Conservation (phyloP, 2,797 vertebrate genomes). For the Spondyliosoma cantharus region DNA sequence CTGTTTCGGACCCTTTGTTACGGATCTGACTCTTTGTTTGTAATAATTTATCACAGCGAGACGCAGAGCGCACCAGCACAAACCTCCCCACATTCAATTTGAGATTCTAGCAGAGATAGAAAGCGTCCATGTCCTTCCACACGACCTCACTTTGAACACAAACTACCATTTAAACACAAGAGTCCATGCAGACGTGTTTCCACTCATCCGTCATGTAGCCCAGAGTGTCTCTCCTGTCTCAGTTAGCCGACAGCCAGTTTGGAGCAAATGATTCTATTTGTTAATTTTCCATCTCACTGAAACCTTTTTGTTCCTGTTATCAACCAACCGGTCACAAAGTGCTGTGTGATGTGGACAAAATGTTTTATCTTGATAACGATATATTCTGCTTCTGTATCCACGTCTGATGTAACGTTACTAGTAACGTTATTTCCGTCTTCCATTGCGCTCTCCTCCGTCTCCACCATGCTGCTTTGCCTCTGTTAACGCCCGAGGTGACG, state of each 20-base stretch:
- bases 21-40: conserved; percentile 59
- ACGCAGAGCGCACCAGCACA: conserved; percentile 11
- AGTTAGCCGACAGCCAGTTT: conserved; percentile 13
- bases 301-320: neutral
- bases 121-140: conserved; percentile 5
- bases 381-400: too few relatives aligned
- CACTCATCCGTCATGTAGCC: conserved; percentile 18
- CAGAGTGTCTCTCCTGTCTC: conserved; percentile 26
- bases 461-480: too few relatives aligned
- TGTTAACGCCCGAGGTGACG: too few relatives aligned
- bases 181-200: conserved; percentile 26
- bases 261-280: conserved; percentile 19
- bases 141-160: neutral
- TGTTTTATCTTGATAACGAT: too few relatives aligned
- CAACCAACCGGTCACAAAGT: conserved; percentile 16
- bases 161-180: neutral
- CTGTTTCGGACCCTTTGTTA: conserved; percentile 44
- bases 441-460: too few relatives aligned
- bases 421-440: too few relatives aligned
- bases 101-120: conserved; percentile 18
- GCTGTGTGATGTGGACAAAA: too few relatives aligned
- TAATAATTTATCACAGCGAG: conserved; percentile 61
- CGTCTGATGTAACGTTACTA: too few relatives aligned
- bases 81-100: conserved; percentile 18
- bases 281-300: conserved; percentile 22